A percentile compares a stretch with the other conserved stretches of the same genome.
Evolutionary conservation across 1,140 invertebrate species (phyloP).

Genomic region (Sogatella furcifera): DNA sequence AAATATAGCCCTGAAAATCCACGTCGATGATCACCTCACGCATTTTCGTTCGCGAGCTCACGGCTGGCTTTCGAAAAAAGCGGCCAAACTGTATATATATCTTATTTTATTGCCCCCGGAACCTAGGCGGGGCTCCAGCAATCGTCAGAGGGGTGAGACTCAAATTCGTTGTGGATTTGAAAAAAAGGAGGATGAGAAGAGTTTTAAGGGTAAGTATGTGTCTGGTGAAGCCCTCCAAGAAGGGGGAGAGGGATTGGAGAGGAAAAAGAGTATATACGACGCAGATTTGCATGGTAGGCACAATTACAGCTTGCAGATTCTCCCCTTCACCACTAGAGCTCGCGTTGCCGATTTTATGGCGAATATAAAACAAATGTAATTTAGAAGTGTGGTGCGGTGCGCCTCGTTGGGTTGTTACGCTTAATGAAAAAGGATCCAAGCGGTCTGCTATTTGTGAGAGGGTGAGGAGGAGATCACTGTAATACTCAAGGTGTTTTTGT

Average conservation of each 20-base stretch:
- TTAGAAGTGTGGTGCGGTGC: not conserved
- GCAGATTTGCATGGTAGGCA: slow-evolving; percentile 1
- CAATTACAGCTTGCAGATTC: not conserved
- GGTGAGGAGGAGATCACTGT: not conserved
- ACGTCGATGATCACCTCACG: no score
- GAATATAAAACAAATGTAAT: slow-evolving; percentile 4
- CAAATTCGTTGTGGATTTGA: no score
- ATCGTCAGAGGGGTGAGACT: no score
- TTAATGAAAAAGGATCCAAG: not conserved
- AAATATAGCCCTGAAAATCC: no score
- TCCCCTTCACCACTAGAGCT: not conserved
- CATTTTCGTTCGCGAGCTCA: no score
- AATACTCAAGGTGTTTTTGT: not conserved
- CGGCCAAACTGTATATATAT: no score
- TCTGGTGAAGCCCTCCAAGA: not conserved
- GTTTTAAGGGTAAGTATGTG: not conserved
- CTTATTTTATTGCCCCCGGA: no score
- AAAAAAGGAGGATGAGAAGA: not conserved
- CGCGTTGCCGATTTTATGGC: not conserved
- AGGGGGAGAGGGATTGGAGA: not conserved
- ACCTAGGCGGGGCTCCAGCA: no score
- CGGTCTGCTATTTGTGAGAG: not conserved
- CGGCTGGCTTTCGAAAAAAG: no score
- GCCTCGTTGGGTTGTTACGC: not conserved
- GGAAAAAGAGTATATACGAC: not conserved